These are phyloP conservation scores for Pollenia labialis DNA, from an alignment of 2,888 invertebrate species.

Conservation along the genomic window DNA sequence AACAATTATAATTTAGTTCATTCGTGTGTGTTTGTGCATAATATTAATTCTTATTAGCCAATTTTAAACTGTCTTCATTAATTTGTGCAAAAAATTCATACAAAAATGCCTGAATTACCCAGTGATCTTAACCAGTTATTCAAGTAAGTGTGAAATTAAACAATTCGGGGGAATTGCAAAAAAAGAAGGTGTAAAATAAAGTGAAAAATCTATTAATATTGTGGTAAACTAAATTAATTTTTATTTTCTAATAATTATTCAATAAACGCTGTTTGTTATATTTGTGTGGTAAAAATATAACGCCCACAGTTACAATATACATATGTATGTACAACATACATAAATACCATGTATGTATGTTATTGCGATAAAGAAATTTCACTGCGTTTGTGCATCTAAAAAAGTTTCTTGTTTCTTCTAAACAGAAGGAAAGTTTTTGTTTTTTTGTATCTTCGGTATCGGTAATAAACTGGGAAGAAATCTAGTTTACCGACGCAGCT, in stretches of 20 bases:
- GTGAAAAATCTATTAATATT: not conserved
- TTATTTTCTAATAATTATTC: slow-evolving; percentile 1
- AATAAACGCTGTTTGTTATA: not conserved
- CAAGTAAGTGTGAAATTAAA: slow-evolving; percentile 75
- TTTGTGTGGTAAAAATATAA: slow-evolving; percentile 8
- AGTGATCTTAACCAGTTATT: slow-evolving; percentile 78
- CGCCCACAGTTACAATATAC: slow-evolving; percentile 9
- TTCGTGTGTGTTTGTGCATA: slow-evolving; percentile 17
- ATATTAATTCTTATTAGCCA: slow-evolving; percentile 30
- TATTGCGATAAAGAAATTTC: not conserved
- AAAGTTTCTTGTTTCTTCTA: no score
- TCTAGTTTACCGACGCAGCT: no score
- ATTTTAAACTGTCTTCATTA: slow-evolving; percentile 12
- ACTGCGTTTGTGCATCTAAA: no score
- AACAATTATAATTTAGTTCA: not conserved
- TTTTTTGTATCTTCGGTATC: no score
- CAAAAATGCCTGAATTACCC: slow-evolving; percentile 78
- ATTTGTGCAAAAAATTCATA: not conserved
- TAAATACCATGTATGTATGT: not conserved
- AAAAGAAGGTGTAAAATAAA: no score
- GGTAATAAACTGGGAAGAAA: no score
- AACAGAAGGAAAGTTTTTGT: no score
- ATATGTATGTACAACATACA: not conserved
- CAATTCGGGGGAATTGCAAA: not conserved
- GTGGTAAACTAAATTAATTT: not conserved